Evolutionary conservation across 2,797 vertebrate species (phyloP).

Genomic region (Acomys russatus): DNA sequence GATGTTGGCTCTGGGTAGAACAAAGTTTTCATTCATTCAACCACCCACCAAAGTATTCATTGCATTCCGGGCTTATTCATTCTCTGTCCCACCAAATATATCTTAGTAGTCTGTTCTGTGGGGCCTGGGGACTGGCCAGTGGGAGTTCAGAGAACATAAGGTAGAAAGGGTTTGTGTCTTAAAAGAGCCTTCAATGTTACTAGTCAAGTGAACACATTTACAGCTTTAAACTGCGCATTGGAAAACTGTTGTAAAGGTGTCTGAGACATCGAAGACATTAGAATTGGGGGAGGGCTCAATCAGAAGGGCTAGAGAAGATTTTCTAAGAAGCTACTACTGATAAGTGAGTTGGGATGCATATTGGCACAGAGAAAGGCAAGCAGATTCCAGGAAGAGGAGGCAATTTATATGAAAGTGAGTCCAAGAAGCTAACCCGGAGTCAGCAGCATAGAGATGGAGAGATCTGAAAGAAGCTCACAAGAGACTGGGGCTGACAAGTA

Average conservation of each 20-base stretch:
- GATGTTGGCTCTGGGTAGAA: not conserved
- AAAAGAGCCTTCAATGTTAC: not conserved
- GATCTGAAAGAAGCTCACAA: not conserved
- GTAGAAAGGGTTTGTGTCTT: not conserved
- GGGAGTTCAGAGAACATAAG: not conserved
- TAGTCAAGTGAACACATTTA: not conserved
- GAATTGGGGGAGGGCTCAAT: not conserved
- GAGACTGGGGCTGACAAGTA: too few relatives aligned
- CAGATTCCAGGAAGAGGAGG: not conserved
- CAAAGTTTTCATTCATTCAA: not conserved
- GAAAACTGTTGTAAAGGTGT: not conserved
- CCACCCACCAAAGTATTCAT: not conserved
- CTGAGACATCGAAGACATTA: not conserved
- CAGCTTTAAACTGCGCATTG: not conserved
- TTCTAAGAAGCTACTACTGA: not conserved
- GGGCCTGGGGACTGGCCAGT: not conserved
- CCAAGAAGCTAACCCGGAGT: not conserved
- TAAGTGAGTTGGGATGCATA: not conserved
- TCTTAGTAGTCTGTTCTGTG: not conserved
- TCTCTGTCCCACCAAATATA: not conserved
- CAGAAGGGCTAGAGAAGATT: not conserved
- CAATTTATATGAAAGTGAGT: not conserved
- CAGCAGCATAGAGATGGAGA: fast-evolving
- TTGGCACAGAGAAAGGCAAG: not conserved
- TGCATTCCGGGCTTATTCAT: not conserved